Evolutionary conservation across 1,140 invertebrate genomes (phyloP).

Genomic region (Papilio polyxenes): DNA sequence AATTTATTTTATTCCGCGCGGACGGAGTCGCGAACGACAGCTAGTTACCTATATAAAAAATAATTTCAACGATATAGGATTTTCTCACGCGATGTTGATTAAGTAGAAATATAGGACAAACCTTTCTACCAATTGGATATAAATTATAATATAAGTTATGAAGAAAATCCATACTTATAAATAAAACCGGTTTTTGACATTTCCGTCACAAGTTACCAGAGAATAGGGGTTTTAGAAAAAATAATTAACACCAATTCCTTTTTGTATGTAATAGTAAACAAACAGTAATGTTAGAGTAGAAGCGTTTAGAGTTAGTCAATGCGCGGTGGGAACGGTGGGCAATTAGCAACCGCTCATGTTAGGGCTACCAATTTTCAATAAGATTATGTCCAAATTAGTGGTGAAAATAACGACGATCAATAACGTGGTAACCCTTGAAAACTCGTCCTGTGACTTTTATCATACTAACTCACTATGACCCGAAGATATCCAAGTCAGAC

Average conservation of each 20-base stretch:
- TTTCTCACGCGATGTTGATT: neutral
- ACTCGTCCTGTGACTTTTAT: no score
- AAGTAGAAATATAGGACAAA: neutral
- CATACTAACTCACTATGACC: no score
- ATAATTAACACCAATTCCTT: neutral
- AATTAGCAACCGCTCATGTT: neutral
- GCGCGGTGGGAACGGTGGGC: neutral
- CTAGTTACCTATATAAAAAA: neutral
- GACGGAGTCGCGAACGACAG: no score
- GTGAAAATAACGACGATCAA: no score
- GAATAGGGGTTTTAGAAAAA: neutral
- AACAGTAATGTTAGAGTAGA: neutral
- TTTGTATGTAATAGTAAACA: neutral
- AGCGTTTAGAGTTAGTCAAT: neutral
- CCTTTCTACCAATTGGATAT: neutral
- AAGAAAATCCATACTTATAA: neutral
- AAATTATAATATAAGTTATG: no score
- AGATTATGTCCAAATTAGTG: neutral
- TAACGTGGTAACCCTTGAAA: neutral
- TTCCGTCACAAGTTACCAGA: neutral
- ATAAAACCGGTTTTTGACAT: neutral
- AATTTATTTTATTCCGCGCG: no score
- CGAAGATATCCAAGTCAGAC: no score
- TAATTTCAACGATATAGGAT: neutral
- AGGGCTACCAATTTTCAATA: neutral